Percentiles rank a stretch among this genome's conserved stretches.
Conservation (phyloP, 2,113 vertebrate genomes). For the Apus apus region DNA sequence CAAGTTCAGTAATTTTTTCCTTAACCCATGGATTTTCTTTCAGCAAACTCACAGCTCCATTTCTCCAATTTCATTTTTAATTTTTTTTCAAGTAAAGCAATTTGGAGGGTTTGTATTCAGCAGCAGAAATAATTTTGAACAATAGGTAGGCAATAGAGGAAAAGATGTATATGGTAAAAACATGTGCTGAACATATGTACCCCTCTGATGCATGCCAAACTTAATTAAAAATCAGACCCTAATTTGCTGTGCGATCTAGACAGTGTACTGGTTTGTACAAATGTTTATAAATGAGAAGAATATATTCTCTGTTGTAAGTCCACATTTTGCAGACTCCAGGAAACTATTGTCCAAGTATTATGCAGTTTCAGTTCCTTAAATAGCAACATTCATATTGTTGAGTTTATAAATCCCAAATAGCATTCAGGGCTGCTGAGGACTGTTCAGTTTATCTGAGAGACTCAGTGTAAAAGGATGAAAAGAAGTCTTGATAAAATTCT, state of each 20-base stretch:
- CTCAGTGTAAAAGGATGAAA: not conserved
- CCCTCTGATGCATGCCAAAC: conserved; percentile 45
- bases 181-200: conserved; percentile 70
- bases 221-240: conserved; percentile 65
- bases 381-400: conserved; percentile 13
- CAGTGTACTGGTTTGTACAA: not conserved
- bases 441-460: not conserved
- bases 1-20: not conserved
- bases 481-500: not conserved
- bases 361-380: not conserved
- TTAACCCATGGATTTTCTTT: not conserved
- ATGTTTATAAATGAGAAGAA: conserved; percentile 54
- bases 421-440: not conserved
- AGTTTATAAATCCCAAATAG: conserved; percentile 19
- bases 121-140: conserved; percentile 28
- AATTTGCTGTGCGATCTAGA: conserved; percentile 54
- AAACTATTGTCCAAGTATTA: conserved; percentile 16
- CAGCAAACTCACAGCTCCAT: not conserved
- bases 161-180: conserved; percentile 59
- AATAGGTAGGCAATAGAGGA: conserved; percentile 39
- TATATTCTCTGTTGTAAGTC: not conserved
- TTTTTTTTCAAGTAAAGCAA: not conserved
- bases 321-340: not conserved
- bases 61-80: not conserved
- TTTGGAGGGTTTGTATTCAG: not conserved